A percentile compares a stretch with the other conserved stretches of the same genome.
phyloP scores from a whole-genome alignment of 2,888 invertebrate species.

The Fabriciana adippe region DNA sequence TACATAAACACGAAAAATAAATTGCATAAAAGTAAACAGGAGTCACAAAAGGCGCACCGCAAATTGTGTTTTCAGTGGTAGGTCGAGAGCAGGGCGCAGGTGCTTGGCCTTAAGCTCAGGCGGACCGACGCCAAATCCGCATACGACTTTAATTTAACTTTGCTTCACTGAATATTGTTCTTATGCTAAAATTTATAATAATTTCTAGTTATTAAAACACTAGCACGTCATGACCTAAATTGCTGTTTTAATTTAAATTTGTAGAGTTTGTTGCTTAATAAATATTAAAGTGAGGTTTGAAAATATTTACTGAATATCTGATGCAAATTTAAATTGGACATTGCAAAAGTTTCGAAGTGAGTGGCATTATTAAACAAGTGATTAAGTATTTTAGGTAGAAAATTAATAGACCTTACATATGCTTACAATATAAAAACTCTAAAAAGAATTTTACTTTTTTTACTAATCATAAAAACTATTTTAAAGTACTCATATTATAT shows the following conservation, averaged over 20 bases:
- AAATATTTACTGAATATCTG: slow-evolving; percentile 13
- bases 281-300: slow-evolving; percentile 20
- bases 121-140: slow-evolving; percentile 69
- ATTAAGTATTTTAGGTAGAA: slow-evolving; percentile 1
- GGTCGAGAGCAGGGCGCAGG: slow-evolving; percentile 63
- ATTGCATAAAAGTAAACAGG: slow-evolving; percentile 70
- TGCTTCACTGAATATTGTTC: slow-evolving; percentile 70
- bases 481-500: no score
- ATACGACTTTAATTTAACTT: slow-evolving; percentile 80
- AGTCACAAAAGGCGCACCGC: slow-evolving; percentile 66
- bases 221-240: slow-evolving; percentile 33
- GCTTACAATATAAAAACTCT: not conserved
- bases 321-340: slow-evolving; percentile 14
- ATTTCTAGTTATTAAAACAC: slow-evolving; percentile 41
- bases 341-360: slow-evolving; percentile 14
- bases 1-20: slow-evolving; percentile 58
- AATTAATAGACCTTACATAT: not conserved
- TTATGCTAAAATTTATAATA: slow-evolving; percentile 63
- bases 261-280: slow-evolving; percentile 28
- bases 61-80: slow-evolving; percentile 73
- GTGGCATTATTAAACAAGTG: not conserved
- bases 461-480: no score
- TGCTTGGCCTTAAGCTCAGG: slow-evolving; percentile 68
- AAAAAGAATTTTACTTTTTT: not conserved
- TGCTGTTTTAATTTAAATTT: slow-evolving; percentile 33